These are phyloP conservation scores for Venustaconcha ellipsiformis DNA, from an alignment of 1,140 invertebrate genomes.

Conservation along the genomic window DNA sequence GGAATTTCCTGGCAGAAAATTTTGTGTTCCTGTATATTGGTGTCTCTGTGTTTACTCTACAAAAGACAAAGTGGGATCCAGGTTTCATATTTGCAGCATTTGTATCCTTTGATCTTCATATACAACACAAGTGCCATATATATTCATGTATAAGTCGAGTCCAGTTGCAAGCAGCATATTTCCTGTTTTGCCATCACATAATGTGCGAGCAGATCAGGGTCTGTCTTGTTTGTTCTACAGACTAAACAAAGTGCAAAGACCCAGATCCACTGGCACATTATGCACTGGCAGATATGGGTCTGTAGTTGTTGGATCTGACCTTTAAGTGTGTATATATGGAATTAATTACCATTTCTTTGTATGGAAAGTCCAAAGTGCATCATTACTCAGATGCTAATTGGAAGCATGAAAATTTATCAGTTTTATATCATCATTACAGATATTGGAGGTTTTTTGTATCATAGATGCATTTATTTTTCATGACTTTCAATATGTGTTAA, in stretches of 20 bases:
- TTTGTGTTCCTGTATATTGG: slow-evolving; percentile 99
- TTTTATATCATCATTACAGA: too few relatives aligned
- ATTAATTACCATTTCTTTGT: background rate
- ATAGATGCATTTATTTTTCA: too few relatives aligned
- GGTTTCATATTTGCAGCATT: slow-evolving; percentile 94
- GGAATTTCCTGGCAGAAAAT: slow-evolving; percentile 98
- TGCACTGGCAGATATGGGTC: too few relatives aligned
- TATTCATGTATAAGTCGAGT: background rate
- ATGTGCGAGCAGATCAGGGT: too few relatives aligned
- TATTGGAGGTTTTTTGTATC: too few relatives aligned
- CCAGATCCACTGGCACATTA: too few relatives aligned
- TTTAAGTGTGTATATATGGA: too few relatives aligned
- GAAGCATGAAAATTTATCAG: background rate
- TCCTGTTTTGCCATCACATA: too few relatives aligned
- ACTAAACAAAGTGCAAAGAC: too few relatives aligned
- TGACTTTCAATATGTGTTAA: too few relatives aligned
- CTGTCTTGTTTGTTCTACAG: too few relatives aligned
- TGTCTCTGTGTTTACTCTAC: slow-evolving; percentile 98
- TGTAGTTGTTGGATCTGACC: too few relatives aligned
- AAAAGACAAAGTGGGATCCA: slow-evolving; percentile 92
- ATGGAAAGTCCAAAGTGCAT: background rate
- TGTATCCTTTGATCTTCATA: slow-evolving; percentile 74
- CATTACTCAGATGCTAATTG: background rate
- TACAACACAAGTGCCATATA: background rate
- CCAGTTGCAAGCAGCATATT: background rate